Percentiles rank a stretch among this genome's conserved stretches.
Conservation (phyloP, 2,113 vertebrate species). For the Oreocharis arfaki region DNA sequence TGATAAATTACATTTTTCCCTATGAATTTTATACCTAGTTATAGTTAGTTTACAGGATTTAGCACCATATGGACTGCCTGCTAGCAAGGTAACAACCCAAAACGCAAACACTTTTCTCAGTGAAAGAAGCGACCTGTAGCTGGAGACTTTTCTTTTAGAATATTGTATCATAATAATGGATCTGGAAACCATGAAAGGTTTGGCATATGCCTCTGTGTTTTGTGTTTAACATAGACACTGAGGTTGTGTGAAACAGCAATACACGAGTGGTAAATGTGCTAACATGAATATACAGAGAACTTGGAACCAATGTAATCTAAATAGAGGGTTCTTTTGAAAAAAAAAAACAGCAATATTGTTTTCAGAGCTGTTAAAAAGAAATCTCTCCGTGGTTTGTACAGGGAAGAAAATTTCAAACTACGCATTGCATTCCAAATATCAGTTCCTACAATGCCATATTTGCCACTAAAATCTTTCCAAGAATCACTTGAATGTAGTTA, state of each 20-base stretch:
- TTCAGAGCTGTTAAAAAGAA: not conserved
- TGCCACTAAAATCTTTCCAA: not conserved
- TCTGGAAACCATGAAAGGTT: conserved; percentile 48
- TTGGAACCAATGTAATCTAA: not conserved
- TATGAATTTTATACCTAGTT: conserved; percentile 69
- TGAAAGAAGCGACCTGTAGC: conserved; percentile 34
- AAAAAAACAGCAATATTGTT: not conserved
- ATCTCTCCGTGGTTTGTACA: not conserved
- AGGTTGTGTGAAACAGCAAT: conserved; percentile 39
- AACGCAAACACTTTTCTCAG: not conserved
- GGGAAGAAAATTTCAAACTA: not conserved
- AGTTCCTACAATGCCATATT: not conserved
- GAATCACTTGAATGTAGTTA: not conserved
- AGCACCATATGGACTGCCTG: conserved; percentile 65
- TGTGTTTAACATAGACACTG: conserved; percentile 12
- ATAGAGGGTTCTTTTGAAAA: not conserved
- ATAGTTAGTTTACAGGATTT: conserved; percentile 68
- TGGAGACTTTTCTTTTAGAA: conserved; percentile 33
- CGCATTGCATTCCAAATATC: not conserved
- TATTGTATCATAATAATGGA: not conserved
- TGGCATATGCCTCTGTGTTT: conserved; percentile 32
- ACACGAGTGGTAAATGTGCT: conserved; percentile 30
- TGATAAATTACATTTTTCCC: conserved; percentile 71
- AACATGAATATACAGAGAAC: not conserved
- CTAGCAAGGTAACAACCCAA: not conserved